These are phyloP conservation scores for Lacanobia wlatinum DNA, from an alignment of 2,888 invertebrate species.

Conservation along the genomic window DNA sequence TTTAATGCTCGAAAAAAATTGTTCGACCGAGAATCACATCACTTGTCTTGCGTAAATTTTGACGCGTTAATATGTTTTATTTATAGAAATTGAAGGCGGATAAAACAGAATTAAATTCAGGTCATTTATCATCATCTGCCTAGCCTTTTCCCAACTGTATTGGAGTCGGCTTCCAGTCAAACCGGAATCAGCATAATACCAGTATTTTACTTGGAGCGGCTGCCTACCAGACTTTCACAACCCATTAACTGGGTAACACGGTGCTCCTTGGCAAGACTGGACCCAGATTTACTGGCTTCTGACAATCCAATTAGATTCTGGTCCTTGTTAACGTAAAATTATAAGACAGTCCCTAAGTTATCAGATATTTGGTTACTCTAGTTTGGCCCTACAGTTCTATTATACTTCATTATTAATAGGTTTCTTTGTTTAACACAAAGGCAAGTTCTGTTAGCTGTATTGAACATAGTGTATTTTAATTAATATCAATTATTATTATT, in stretches of 20 bases:
- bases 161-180: no score
- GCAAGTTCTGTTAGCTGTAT: background rate
- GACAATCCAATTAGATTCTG: background rate
- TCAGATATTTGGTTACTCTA: constrained; percentile 1
- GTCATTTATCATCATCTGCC: background rate
- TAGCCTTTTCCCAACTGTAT: no score
- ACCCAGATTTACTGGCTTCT: no score
- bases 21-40: no score
- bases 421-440: background rate
- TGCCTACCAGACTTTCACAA: no score
- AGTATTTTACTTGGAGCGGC: no score
- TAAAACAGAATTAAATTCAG: background rate
- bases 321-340: background rate
- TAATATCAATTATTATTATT: background rate
- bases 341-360: background rate
- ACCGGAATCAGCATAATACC: no score
- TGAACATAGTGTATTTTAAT: constrained; percentile 3
- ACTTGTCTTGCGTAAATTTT: no score
- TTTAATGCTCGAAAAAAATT: no score
- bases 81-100: background rate
- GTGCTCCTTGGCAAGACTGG: no score
- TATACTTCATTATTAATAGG: background rate
- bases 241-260: no score
- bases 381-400: background rate
- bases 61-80: background rate